phyloP scores from a whole-genome alignment of 2,113 vertebrate genomes.

The Prunella fulvescens region DNA sequence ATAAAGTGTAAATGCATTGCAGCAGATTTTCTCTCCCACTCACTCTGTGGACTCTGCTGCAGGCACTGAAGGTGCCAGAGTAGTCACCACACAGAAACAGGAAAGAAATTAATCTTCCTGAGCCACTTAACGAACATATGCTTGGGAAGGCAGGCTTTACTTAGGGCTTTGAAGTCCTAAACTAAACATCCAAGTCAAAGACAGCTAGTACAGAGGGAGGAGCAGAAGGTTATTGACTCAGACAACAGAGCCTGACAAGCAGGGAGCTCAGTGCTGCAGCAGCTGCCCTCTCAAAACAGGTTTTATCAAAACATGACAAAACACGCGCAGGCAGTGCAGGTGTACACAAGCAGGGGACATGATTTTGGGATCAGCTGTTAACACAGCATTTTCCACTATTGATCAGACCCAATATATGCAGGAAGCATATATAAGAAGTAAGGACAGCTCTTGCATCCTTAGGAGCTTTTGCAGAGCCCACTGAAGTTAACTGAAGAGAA shows the following conservation, averaged over 20 bases:
- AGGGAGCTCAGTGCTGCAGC: neutral
- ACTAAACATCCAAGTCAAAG: neutral
- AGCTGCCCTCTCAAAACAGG: neutral
- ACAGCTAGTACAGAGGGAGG: neutral
- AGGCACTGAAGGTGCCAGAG: neutral
- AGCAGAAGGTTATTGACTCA: neutral
- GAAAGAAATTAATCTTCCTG: neutral
- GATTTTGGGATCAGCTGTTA: neutral
- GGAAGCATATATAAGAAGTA: neutral
- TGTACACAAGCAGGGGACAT: neutral
- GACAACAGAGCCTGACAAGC: neutral
- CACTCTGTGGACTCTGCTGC: neutral
- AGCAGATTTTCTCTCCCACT: neutral
- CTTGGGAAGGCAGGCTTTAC: neutral
- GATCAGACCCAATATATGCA: neutral
- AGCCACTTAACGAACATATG: neutral
- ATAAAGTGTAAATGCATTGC: neutral
- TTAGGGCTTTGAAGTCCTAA: neutral
- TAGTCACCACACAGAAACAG: neutral
- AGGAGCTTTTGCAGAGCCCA: neutral
- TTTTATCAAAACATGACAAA: neutral
- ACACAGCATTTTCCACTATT: fast-evolving
- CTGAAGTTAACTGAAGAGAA: neutral
- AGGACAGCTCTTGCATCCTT: neutral
- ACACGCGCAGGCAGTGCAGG: fast-evolving